A percentile compares a stretch with the other conserved stretches of the same genome.
Evolutionary conservation across 2,888 invertebrate genomes (phyloP).

Genomic region (Stenoptilia bipunctidactyla): DNA sequence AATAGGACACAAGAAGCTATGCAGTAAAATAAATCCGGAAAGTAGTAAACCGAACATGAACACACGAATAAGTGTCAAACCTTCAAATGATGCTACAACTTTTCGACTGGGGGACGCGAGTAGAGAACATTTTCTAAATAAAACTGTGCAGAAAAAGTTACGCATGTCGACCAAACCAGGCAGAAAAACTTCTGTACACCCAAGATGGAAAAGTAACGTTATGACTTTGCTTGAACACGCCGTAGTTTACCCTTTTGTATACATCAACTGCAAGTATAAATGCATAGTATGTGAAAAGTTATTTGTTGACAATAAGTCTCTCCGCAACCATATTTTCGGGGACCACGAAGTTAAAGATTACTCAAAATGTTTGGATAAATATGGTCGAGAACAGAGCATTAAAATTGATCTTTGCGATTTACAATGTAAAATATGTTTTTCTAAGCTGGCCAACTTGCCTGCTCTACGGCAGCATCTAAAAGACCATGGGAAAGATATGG

Average conservation of each 20-base stretch:
- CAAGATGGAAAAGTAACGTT: conserved; percentile 37
- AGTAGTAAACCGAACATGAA: too few species aligned
- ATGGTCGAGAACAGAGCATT: neutral
- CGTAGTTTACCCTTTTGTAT: conserved; percentile 42
- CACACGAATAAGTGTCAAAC: too few species aligned
- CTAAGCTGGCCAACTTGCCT: conserved; percentile 22
- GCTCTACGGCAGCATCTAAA: conserved; percentile 37
- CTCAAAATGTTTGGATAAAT: neutral
- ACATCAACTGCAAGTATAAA: conserved; percentile 40
- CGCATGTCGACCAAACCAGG: neutral
- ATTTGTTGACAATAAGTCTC: conserved; percentile 27
- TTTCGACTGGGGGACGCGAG: too few species aligned
- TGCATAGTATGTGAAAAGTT: conserved; percentile 37
- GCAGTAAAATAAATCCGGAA: too few species aligned
- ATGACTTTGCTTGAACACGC: conserved; percentile 39
- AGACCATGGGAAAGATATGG: conserved; percentile 32
- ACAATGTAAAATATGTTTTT: conserved; percentile 33
- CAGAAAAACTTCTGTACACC: conserved; percentile 9
- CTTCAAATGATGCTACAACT: too few species aligned
- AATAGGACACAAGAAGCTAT: conserved; percentile 31
- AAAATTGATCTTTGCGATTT: neutral
- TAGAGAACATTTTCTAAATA: neutral
- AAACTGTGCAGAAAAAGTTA: too few species aligned
- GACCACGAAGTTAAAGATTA: neutral
- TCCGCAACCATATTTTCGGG: conserved; percentile 31